Evolutionary conservation across 2,113 vertebrate species (phyloP).

Genomic region (Engystomops pustulosus): DNA sequence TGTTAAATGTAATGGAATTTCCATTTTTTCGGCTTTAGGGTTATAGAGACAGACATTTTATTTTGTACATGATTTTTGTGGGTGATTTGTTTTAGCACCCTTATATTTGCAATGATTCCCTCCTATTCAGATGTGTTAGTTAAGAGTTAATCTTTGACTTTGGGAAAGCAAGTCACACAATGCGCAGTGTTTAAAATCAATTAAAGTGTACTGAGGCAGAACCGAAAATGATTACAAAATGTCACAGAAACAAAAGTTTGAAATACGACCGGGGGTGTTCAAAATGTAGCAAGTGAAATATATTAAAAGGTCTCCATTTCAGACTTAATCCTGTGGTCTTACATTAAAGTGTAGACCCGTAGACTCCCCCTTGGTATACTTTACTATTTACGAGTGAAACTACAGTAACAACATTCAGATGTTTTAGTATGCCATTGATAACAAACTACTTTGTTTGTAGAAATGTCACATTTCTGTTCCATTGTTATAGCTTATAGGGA

Average conservation of each 20-base stretch:
- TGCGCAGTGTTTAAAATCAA: slow-evolving; percentile 52
- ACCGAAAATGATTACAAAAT: slow-evolving; percentile 59
- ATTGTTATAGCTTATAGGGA: neutral
- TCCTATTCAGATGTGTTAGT: neutral
- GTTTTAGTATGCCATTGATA: slow-evolving; percentile 3
- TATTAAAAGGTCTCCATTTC: slow-evolving; percentile 48
- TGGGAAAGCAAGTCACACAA: slow-evolving; percentile 34
- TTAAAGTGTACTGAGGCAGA: slow-evolving; percentile 56
- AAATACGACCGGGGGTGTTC: slow-evolving; percentile 43
- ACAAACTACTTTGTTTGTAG: neutral
- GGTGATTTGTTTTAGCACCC: neutral
- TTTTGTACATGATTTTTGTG: no score
- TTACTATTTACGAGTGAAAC: neutral
- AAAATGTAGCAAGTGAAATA: slow-evolving; percentile 45
- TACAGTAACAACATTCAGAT: neutral
- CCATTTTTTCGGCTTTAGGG: no score
- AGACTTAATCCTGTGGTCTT: slow-evolving; percentile 28
- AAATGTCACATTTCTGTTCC: slow-evolving; percentile 1
- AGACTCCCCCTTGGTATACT: neutral
- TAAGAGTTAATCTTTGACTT: slow-evolving; percentile 50
- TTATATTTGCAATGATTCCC: neutral
- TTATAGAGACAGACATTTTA: no score
- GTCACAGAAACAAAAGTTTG: slow-evolving; percentile 57
- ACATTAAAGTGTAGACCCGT: neutral
- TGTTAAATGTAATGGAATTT: no score